phyloP scores from a whole-genome alignment of 1,140 invertebrate genomes.

The Eciton burchellii region DNA sequence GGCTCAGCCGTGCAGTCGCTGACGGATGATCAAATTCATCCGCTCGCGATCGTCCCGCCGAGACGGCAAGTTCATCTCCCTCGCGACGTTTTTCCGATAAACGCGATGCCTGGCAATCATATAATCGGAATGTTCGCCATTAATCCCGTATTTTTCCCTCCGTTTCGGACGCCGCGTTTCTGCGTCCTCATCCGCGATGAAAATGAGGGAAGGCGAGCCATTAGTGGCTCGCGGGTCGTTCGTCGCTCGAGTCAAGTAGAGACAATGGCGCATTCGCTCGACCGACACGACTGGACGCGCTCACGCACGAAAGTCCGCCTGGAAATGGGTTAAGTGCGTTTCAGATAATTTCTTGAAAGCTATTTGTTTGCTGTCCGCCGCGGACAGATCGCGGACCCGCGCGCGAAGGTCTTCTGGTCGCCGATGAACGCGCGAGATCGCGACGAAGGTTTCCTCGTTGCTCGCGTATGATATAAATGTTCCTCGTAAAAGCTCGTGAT shows the following conservation, averaged over 20 bases:
- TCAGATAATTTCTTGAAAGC: conserved; percentile 78
- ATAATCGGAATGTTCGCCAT: not conserved
- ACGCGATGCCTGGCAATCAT: not conserved
- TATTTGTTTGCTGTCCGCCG: conserved; percentile 73
- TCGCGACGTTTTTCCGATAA: not conserved
- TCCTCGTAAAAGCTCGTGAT: conserved; percentile 41
- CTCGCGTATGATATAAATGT: conserved; percentile 28
- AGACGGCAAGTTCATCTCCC: not conserved
- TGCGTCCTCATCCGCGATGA: conserved; percentile 52
- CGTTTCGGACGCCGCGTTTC: conserved; percentile 7
- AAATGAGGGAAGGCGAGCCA: conserved; percentile 57
- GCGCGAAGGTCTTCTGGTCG: not conserved
- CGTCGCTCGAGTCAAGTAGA: conserved; percentile 72
- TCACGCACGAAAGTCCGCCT: conserved; percentile 77
- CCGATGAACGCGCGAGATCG: conserved; percentile 23
- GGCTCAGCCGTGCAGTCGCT: not conserved
- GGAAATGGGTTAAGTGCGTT: conserved; percentile 79
- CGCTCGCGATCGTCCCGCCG: not conserved
- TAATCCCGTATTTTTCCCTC: not conserved
- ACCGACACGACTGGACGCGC: conserved; percentile 37
- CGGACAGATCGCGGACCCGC: not conserved
- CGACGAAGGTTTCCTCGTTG: conserved; percentile 17
- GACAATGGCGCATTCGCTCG: conserved; percentile 73
- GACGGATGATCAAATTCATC: not conserved
- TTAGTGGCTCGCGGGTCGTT: conserved; percentile 76